Evolutionary conservation across 2,113 vertebrate genomes (phyloP).

Genomic region (Zosterops pallidus): DNA sequence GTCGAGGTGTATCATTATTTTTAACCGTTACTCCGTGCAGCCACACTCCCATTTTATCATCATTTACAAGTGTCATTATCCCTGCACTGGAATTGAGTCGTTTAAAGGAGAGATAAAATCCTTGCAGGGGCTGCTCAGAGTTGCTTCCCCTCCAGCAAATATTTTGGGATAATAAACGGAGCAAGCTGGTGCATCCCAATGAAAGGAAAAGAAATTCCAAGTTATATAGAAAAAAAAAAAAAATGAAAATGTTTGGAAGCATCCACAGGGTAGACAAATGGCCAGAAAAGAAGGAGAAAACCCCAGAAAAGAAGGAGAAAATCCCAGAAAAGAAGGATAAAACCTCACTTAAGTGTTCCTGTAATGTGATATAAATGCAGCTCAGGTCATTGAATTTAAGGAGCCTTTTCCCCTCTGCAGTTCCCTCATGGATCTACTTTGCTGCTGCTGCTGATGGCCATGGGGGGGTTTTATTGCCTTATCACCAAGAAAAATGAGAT

Average conservation of each 20-base stretch:
- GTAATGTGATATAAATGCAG: neutral
- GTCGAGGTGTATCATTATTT: slow-evolving; percentile 56
- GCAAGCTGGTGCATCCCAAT: neutral
- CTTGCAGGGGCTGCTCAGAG: neutral
- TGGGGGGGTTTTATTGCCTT: neutral
- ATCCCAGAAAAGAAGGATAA: neutral
- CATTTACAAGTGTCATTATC: slow-evolving; percentile 24
- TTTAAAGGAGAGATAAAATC: slow-evolving; percentile 31
- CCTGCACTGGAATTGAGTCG: neutral
- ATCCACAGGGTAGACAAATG: neutral
- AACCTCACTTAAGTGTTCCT: neutral
- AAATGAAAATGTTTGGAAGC: neutral
- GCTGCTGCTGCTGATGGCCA: neutral
- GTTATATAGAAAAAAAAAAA: neutral
- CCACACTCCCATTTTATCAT: slow-evolving; percentile 9
- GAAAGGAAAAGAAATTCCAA: neutral
- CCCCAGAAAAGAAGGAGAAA: neutral
- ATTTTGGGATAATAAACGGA: neutral
- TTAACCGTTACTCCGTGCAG: slow-evolving; percentile 34
- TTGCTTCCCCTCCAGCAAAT: neutral
- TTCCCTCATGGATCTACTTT: neutral
- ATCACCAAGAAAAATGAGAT: neutral
- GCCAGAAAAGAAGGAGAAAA: neutral
- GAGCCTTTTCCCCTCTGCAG: neutral
- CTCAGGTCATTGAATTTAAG: neutral